phyloP scores from a whole-genome alignment of 2,888 invertebrate species.

The Agriopis aurantiaria region DNA sequence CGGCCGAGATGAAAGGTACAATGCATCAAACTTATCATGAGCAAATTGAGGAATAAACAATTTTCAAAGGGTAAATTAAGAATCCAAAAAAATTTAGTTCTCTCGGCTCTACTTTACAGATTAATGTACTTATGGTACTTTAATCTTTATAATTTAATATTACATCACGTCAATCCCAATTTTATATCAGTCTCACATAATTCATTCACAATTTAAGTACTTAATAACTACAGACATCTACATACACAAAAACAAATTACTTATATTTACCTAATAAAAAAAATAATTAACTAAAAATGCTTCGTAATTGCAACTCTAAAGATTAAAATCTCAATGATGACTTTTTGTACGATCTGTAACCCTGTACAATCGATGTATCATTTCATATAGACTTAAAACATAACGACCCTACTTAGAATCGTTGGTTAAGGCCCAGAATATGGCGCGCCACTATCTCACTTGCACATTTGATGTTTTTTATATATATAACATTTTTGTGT shows the following conservation, averaged over 20 bases:
- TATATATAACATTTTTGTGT: too few relatives aligned
- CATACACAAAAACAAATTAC: conserved; percentile 12
- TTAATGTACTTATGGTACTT: too few relatives aligned
- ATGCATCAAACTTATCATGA: neutral
- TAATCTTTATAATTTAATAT: neutral
- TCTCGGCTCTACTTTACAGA: neutral
- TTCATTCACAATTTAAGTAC: conserved; percentile 36
- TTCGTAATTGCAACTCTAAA: conserved; percentile 9
- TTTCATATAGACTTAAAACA: too few relatives aligned
- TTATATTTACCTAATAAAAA: neutral
- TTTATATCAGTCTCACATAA: conserved; percentile 39
- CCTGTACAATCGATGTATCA: neutral
- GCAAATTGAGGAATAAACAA: neutral
- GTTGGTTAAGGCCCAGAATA: too few relatives aligned
- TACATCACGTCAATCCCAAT: neutral
- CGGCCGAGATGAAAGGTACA: neutral
- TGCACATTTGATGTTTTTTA: too few relatives aligned
- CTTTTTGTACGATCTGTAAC: neutral
- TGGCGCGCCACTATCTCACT: too few relatives aligned
- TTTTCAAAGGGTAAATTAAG: neutral
- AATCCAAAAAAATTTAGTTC: too few relatives aligned
- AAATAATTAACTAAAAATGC: conserved; percentile 7
- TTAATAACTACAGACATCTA: neutral
- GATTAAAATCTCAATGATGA: neutral
- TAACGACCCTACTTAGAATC: too few relatives aligned